Evolutionary conservation across 2,113 vertebrate species (phyloP).

Genomic region (Austrofundulus limnaeus): DNA sequence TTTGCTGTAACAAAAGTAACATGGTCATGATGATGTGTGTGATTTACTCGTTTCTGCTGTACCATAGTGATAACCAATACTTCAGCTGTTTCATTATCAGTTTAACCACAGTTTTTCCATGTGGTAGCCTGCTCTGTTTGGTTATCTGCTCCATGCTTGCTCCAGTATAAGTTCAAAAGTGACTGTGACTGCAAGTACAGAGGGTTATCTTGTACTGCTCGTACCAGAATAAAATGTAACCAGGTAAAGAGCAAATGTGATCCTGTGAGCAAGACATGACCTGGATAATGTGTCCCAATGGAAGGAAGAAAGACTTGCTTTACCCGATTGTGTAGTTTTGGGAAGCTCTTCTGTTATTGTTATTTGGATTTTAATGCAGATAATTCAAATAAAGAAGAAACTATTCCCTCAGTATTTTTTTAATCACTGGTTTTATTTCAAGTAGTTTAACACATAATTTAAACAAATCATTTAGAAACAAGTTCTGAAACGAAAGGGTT

Average conservation of each 20-base stretch:
- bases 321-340: too few relatives aligned
- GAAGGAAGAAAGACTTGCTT: too few relatives aligned
- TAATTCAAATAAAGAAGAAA: too few relatives aligned
- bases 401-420: too few relatives aligned
- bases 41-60: slow-evolving; percentile 55
- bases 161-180: background rate
- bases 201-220: too few relatives aligned
- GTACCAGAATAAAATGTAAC: slow-evolving; percentile 28
- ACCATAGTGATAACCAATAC: slow-evolving; percentile 68
- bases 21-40: slow-evolving; percentile 21
- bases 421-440: too few relatives aligned
- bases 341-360: too few relatives aligned
- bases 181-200: background rate
- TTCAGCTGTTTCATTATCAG: slow-evolving; percentile 45
- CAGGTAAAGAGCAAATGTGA: slow-evolving; percentile 27
- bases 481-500: too few relatives aligned
- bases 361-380: too few relatives aligned
- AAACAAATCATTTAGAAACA: too few relatives aligned
- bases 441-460: too few relatives aligned
- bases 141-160: slow-evolving; percentile 28
- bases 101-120: slow-evolving; percentile 43
- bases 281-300: background rate
- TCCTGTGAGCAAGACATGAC: background rate
- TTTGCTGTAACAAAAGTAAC: slow-evolving; percentile 4
- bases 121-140: background rate